A percentile compares a stretch with the other conserved stretches of the same genome.
These are phyloP conservation scores for Drosophila pullipes DNA, from an alignment of 2,888 invertebrate species.

Conservation along the genomic window DNA sequence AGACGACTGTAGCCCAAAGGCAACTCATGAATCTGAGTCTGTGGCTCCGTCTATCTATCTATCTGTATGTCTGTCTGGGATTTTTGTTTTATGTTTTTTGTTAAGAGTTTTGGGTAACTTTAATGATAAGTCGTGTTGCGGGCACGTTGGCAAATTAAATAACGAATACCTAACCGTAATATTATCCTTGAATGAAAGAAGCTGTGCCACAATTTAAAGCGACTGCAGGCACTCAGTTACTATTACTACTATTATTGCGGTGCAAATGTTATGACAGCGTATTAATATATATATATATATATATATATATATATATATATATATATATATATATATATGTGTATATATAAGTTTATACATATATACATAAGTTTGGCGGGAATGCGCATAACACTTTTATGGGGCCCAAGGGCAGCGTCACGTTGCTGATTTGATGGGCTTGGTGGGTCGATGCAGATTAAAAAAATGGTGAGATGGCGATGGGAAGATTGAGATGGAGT, in stretches of 20 bases:
- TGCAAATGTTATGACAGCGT: constrained; percentile 79
- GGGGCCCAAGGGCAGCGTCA: constrained; percentile 76
- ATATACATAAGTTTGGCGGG: constrained; percentile 18
- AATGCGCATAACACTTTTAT: constrained; percentile 60
- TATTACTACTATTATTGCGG: constrained; percentile 79
- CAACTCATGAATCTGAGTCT: constrained; percentile 17
- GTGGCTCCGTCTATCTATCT: constrained; percentile 1
- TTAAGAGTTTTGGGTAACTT: constrained; percentile 28
- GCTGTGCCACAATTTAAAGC: constrained; percentile 6
- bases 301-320: constrained; percentile 36
- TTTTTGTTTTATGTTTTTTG: constrained; percentile 20
- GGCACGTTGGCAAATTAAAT: constrained; percentile 77
- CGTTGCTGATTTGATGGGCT: constrained; percentile 79
- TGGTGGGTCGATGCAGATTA: constrained; percentile 40
- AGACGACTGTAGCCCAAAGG: constrained; percentile 1
- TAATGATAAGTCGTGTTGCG: constrained; percentile 64
- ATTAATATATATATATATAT: constrained; percentile 45
- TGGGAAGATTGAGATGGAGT: constrained; percentile 31
- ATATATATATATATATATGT: constrained; percentile 8
- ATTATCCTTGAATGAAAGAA: constrained; percentile 76
- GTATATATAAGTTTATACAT: constrained; percentile 6
- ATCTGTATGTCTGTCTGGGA: constrained; percentile 14
- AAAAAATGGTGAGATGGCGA: constrained; percentile 8
- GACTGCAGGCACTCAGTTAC: constrained; percentile 45
- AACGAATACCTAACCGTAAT: constrained; percentile 74